phyloP scores from a whole-genome alignment of 2,113 vertebrate species.

The Echinops telfairi region DNA sequence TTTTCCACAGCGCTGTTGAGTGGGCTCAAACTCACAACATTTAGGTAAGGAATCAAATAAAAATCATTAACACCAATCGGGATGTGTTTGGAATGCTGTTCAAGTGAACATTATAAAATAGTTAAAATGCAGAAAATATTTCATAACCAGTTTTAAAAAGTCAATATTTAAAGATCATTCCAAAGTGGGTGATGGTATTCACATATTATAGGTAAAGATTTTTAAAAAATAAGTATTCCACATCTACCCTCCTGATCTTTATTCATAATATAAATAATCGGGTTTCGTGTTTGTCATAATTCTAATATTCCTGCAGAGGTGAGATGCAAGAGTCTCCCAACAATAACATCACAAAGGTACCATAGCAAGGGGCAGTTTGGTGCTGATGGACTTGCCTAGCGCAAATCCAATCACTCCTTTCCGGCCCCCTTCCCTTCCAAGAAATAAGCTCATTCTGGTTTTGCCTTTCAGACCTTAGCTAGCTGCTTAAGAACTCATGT shows the following conservation, averaged over 20 bases:
- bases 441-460: not conserved
- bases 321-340: conserved; percentile 47
- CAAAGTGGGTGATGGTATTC: not conserved
- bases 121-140: conserved; percentile 12
- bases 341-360: conserved; percentile 54
- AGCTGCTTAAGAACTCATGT: conserved; percentile 41
- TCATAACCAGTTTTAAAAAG: not conserved
- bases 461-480: conserved; percentile 39
- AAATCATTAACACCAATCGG: not conserved
- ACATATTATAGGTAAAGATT: not conserved
- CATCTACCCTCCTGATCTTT: conserved; percentile 48
- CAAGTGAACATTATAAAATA: not conserved
- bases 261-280: conserved; percentile 26
- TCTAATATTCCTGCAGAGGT: conserved; percentile 59
- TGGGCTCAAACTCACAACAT: not conserved
- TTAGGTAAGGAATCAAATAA: not conserved
- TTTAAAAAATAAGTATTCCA: conserved; percentile 21
- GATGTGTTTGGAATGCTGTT: not conserved
- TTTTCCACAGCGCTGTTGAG: not conserved
- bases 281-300: conserved; percentile 26
- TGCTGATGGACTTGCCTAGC: conserved; percentile 58
- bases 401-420: conserved; percentile 52
- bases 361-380: conserved; percentile 49
- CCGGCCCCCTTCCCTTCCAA: not conserved
- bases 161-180: conserved; percentile 14